Evolutionary conservation across 1,140 invertebrate genomes (phyloP), one percentile per base, ranked within the genome.

Genomic region (Cecropterus lyciades): DNA sequence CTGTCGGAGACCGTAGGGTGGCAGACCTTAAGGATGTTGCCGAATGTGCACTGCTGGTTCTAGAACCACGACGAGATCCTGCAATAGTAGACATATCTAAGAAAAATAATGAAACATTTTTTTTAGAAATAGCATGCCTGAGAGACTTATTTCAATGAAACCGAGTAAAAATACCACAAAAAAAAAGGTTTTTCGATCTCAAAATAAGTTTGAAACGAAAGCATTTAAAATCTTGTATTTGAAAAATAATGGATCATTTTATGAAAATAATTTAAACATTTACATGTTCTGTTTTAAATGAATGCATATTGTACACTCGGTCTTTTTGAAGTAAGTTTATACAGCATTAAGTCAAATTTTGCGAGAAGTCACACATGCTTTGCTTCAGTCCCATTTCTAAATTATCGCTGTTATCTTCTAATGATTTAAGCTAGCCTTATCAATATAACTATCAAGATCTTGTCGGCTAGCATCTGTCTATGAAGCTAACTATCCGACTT

Each of bases 51-150:
- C 94, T 95, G 82, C 95, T 95, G 5, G 94, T 94, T 75, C 94
- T 93, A 57, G 95, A 95, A 53, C 95, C 95, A 53, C 95, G 93
- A 55, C 95, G 92, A 65, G 95, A 95, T 65, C 94, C 95, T 95
- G 84, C 77, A 93, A 60, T 60, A 93, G 80, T 33, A 67, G 40
- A 59, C 43, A 60, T 60, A 60, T 46, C 56, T 60, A 60, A 60
- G 56, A 46, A 60, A 48, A 60, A 60, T 20, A 60, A 60, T 60
- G 56, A 33, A 60, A 48, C 3, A 30, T 30, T 48, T 3, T n/a
- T 16, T n/a, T 17, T 4, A 48, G 56, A 48, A 17, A 17, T 20
- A 8, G 43, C 27, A 48, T 33, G 27, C 10, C 45, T 33, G 7
- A 1, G 13, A 27, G 15, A 60, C 43, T 48, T 20, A 9, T 48